phyloP scores from a whole-genome alignment of 2,113 vertebrate species.

The Oreochromis aureus region DNA sequence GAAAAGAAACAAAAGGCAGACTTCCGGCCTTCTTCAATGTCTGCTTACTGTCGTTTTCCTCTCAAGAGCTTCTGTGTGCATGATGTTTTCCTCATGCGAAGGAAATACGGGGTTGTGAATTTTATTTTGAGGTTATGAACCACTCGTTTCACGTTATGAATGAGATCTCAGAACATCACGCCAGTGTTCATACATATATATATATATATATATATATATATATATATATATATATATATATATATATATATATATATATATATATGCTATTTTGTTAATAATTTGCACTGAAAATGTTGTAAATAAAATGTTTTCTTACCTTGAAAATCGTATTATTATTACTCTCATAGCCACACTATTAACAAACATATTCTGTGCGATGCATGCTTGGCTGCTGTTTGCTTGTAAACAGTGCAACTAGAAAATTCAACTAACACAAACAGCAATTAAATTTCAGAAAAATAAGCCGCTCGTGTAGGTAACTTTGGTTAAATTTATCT shows the following conservation, averaged over 20 bases:
- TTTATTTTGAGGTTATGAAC: conserved; percentile 57
- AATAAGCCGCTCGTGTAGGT: background rate
- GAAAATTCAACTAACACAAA: background rate
- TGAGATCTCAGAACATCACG: conserved; percentile 44
- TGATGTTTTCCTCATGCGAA: conserved; percentile 31
- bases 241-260: conserved; percentile 62
- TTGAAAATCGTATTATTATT: conserved; percentile 55
- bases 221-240: conserved; percentile 63
- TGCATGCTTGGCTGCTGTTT: background rate
- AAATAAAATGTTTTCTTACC: conserved; percentile 95
- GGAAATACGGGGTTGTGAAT: conserved; percentile 52
- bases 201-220: conserved; percentile 62
- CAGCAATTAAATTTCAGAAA: background rate
- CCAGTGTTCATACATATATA: conserved; percentile 58
- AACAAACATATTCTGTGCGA: background rate
- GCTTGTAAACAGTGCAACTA: background rate
- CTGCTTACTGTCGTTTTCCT: conserved; percentile 6
- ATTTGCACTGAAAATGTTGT: conserved; percentile 87
- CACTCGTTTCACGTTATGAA: conserved; percentile 54
- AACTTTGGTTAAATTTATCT: background rate
- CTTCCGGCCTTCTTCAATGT: background rate
- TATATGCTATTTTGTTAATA: conserved; percentile 73
- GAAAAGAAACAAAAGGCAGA: background rate
- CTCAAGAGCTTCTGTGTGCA: conserved; percentile 29
- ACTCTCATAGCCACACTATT: background rate